Evolutionary conservation across 37 sponge, comb jelly and placozoan genomes (phyloP).

Genomic region (Lycopodina hypogea): DNA sequence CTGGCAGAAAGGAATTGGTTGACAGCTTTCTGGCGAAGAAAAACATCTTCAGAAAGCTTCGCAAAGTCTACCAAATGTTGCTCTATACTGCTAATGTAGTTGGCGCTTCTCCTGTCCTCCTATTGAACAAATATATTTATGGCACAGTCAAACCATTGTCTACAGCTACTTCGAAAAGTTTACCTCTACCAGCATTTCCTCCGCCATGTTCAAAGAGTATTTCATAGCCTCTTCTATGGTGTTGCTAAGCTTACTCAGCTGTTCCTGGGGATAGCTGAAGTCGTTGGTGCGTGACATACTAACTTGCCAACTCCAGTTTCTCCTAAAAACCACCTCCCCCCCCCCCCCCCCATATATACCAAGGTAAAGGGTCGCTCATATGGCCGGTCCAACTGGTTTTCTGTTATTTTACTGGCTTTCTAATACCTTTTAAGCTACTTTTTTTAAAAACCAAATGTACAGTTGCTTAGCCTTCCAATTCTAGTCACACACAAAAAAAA

Average conservation of each 20-base stretch:
- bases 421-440: no score
- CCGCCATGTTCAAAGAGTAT: constrained; percentile 1
- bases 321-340: no score
- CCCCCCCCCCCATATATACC: no score
- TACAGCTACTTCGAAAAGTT: neutral
- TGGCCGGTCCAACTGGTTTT: no score
- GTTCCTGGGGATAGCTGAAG: neutral
- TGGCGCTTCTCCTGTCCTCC: neutral
- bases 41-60: constrained; percentile 4
- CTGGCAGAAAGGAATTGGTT: neutral
- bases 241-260: constrained; percentile 7
- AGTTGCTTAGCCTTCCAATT: no score
- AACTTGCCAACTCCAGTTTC: neutral
- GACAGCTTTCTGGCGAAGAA: neutral
- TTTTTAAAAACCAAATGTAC: no score
- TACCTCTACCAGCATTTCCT: constrained; percentile 16
- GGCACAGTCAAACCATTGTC: no score
- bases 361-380: no score
- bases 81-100: neutral
- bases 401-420: no score
- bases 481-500: no score
- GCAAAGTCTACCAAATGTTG: constrained; percentile 15
- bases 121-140: neutral
- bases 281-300: neutral
- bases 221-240: constrained; percentile 5